A percentile compares a stretch with the other conserved stretches of the same genome.
Conservation (phyloP, 2,888 invertebrate genomes). For the Tetheella fluctuosa region DNA sequence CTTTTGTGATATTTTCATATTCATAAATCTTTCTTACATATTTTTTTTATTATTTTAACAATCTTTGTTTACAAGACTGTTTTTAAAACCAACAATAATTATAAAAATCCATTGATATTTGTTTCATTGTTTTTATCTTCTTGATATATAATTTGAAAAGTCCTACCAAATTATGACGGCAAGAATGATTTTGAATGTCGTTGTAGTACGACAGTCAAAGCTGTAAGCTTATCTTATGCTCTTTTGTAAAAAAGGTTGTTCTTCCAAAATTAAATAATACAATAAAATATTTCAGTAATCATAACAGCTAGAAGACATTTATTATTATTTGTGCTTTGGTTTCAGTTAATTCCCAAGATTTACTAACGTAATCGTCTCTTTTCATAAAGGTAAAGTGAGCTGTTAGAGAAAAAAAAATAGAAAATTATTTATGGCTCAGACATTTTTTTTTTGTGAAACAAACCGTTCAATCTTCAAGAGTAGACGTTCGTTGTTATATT, state of each 20-base stretch:
- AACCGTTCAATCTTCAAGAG: constrained; percentile 7
- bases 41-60: not conserved
- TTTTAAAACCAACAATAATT: not conserved
- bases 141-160: no score
- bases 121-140: no score
- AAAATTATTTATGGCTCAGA: not conserved
- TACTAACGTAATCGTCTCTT: not conserved
- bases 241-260: no score
- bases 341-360: not conserved
- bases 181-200: no score
- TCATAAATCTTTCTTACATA: not conserved
- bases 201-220: no score
- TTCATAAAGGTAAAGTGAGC: not conserved
- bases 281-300: not conserved
- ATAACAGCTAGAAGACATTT: not conserved
- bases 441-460: not conserved
- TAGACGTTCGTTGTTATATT: constrained; percentile 1
- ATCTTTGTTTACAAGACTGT: not conserved
- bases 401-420: not conserved
- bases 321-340: not conserved
- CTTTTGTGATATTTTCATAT: not conserved
- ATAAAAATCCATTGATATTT: no score
- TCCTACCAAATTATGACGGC: no score
- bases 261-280: not conserved
- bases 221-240: no score